Evolutionary conservation across 2,888 invertebrate species (phyloP).

Genomic region (Pilophorus perplexus): DNA sequence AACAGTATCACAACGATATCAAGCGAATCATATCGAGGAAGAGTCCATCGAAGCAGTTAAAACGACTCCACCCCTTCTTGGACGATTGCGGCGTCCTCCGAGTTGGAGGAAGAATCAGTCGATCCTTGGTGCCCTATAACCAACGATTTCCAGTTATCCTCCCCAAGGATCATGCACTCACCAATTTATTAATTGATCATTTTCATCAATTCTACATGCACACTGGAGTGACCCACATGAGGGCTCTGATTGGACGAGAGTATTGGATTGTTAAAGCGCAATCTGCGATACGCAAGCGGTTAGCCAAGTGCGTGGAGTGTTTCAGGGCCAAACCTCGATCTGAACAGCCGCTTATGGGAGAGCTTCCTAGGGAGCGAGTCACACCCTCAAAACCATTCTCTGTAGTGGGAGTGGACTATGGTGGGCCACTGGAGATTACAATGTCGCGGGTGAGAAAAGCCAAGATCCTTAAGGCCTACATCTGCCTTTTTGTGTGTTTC

Average conservation of each 20-base stretch:
- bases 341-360: conserved; percentile 42
- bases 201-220: conserved; percentile 40
- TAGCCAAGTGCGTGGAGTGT: conserved; percentile 30
- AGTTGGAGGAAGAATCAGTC: conserved; percentile 43
- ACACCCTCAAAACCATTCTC: conserved; percentile 21
- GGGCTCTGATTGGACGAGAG: conserved; percentile 17
- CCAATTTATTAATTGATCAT: conserved; percentile 21
- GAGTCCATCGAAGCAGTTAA: background rate
- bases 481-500: conserved; percentile 49
- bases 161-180: conserved; percentile 35
- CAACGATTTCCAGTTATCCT: conserved; percentile 40
- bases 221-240: conserved; percentile 36
- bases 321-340: conserved; percentile 24
- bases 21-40: background rate
- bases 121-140: conserved; percentile 7
- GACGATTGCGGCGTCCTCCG: conserved; percentile 37
- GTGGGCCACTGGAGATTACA: conserved; percentile 41
- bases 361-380: conserved; percentile 38
- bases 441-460: conserved; percentile 25
- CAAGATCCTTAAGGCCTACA: conserved; percentile 42
- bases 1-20: background rate
- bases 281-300: conserved; percentile 6
- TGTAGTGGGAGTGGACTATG: too few species aligned
- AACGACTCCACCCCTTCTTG: conserved; percentile 33
- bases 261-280: conserved; percentile 39